A percentile compares a stretch with the other conserved stretches of the same genome.
Evolutionary conservation across 2,888 invertebrate species (phyloP).

Genomic region (Adineta ricciae): DNA sequence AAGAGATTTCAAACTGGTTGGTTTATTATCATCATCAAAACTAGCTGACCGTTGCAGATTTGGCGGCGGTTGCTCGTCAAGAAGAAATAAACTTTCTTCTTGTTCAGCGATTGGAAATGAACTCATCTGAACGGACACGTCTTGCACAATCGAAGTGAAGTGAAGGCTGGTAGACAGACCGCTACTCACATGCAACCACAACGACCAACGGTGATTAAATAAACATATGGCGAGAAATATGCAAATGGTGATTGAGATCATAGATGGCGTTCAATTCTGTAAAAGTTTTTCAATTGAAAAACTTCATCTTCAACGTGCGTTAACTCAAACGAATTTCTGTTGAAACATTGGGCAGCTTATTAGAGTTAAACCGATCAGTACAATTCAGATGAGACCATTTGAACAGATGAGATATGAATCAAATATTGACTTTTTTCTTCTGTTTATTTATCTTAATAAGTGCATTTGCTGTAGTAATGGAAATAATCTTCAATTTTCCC

Average conservation of each 20-base stretch:
- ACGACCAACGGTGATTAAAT: not conserved
- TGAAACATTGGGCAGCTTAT: too few species aligned
- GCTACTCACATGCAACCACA: not conserved
- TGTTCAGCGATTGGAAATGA: not conserved
- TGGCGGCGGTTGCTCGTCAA: not conserved
- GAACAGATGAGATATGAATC: too few species aligned
- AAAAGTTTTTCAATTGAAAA: not conserved
- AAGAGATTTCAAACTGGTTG: not conserved
- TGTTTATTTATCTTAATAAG: too few species aligned
- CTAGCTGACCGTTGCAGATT: conserved; percentile 1
- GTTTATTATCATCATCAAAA: conserved; percentile 1
- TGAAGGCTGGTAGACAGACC: not conserved
- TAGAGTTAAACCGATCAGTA: too few species aligned
- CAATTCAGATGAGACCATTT: too few species aligned
- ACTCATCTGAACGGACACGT: not conserved
- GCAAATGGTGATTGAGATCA: not conserved
- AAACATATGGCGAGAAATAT: not conserved
- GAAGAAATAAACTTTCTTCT: not conserved
- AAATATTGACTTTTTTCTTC: too few species aligned
- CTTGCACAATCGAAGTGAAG: not conserved
- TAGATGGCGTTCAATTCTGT: not conserved
- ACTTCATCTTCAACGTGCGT: too few species aligned
- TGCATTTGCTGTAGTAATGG: too few species aligned
- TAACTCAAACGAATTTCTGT: too few species aligned
- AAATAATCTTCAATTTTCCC: too few species aligned